Evolutionary conservation across 2,113 vertebrate genomes (phyloP).

Genomic region (Psephotus haematonotus): DNA sequence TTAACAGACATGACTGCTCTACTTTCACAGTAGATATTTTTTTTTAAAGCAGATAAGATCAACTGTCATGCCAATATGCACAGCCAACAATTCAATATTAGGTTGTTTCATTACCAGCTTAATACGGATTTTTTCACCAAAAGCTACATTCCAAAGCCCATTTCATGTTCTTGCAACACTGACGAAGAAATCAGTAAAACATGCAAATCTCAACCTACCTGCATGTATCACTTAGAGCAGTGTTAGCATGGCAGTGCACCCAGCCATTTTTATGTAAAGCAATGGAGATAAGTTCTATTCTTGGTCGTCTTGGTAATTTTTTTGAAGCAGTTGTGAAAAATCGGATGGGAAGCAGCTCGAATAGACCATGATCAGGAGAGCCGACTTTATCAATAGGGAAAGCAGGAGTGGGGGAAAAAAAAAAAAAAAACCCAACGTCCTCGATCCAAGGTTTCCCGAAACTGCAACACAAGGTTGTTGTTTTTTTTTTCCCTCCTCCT

Average conservation of each 20-base stretch:
- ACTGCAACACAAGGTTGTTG: constrained; percentile 67
- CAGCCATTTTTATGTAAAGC: constrained; percentile 75
- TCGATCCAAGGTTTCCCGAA: constrained; percentile 75
- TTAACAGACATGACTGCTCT: constrained; percentile 57
- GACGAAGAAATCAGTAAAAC: constrained; percentile 74
- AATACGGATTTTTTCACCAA: constrained; percentile 36
- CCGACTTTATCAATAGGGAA: constrained; percentile 79
- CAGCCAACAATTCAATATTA: constrained; percentile 39
- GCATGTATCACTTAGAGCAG: constrained; percentile 71
- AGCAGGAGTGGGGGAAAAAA: constrained; percentile 61
- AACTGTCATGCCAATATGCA: constrained; percentile 10
- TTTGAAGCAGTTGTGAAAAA: constrained; percentile 76
- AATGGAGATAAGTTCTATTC: constrained; percentile 75
- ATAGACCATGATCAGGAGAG: constrained; percentile 73
- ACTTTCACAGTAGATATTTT: constrained; percentile 45
- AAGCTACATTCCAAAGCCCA: constrained; percentile 56
- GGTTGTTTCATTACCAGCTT: constrained; percentile 26
- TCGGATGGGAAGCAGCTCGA: constrained; percentile 75
- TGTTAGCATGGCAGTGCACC: constrained; percentile 73
- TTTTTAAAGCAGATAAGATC: neutral
- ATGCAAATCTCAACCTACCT: constrained; percentile 86
- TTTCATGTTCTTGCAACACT: constrained; percentile 62
- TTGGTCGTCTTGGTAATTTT: constrained; percentile 74
- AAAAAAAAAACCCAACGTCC: constrained; percentile 42
- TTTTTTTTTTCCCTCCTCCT: constrained; percentile 62